A percentile compares a stretch with the other conserved stretches of the same genome.
These are phyloP conservation scores for Rhagologus leucostigma DNA, from an alignment of 2,113 vertebrate genomes.

Conservation along the genomic window DNA sequence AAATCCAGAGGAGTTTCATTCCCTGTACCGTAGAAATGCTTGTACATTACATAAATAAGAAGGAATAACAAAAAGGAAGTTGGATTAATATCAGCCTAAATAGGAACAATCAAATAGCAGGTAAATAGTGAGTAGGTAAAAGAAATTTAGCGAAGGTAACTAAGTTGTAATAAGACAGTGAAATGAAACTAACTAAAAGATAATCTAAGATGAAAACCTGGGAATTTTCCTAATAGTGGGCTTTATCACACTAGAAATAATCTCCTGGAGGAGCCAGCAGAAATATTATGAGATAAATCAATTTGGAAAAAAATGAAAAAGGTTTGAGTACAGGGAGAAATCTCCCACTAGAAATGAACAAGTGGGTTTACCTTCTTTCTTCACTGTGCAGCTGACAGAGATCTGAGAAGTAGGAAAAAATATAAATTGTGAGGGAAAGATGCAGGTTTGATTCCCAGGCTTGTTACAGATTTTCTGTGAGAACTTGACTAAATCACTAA, in stretches of 20 bases:
- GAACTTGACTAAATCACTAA: background rate
- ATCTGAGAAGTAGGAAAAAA: background rate
- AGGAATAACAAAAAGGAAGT: background rate
- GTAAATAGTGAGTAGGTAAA: background rate
- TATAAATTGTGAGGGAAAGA: background rate
- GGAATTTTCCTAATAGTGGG: background rate
- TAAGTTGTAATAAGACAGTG: background rate
- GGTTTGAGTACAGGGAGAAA: background rate
- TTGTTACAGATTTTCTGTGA: conserved; percentile 16
- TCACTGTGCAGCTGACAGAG: background rate
- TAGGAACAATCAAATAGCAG: background rate
- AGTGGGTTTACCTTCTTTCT: background rate
- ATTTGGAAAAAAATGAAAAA: background rate
- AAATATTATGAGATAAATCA: background rate
- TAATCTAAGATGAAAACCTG: background rate
- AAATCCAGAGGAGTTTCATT: background rate
- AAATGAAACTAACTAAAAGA: background rate
- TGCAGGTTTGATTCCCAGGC: background rate
- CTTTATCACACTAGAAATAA: background rate
- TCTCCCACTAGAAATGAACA: background rate
- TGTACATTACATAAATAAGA: background rate
- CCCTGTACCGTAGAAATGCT: background rate
- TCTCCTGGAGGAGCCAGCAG: background rate
- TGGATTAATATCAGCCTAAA: background rate
- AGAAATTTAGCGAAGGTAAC: background rate